Evolutionary conservation across 2,888 invertebrate species (phyloP).

Genomic region (Petrophora chlorosata): DNA sequence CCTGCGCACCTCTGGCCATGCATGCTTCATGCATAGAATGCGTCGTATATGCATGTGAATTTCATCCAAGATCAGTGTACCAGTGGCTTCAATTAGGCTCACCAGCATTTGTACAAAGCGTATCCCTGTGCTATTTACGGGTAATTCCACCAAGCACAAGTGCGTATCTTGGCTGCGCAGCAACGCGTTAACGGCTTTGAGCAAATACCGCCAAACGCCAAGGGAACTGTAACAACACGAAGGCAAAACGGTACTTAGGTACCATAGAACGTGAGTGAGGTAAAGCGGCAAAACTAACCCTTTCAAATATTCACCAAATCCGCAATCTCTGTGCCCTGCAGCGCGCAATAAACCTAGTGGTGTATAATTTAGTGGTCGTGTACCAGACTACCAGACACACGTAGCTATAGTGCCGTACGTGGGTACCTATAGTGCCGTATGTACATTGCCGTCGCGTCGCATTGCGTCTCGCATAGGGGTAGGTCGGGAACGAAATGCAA

Average conservation of each 20-base stretch:
- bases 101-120: too few relatives aligned
- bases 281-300: conserved; percentile 1
- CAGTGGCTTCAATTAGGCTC: too few relatives aligned
- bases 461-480: conserved; percentile 63
- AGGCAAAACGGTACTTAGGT: not conserved
- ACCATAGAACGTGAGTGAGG: not conserved
- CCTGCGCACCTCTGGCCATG: too few relatives aligned
- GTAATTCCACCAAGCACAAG: too few relatives aligned
- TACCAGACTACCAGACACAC: conserved; percentile 51
- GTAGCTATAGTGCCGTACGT: conserved; percentile 1
- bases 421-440: conserved; percentile 18
- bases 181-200: too few relatives aligned
- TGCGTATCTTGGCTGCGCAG: too few relatives aligned
- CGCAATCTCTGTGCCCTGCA: conserved; percentile 40
- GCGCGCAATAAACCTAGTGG: conserved; percentile 65
- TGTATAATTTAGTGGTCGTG: conserved; percentile 71
- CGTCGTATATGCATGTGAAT: too few relatives aligned
- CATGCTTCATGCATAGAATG: too few relatives aligned
- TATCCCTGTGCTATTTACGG: too few relatives aligned
- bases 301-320: conserved; percentile 43
- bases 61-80: too few relatives aligned
- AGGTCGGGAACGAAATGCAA: conserved; percentile 52
- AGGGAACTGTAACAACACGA: not conserved
- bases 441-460: conserved; percentile 43
- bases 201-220: too few relatives aligned